Base-by-base conservation (phyloP, 2,888 invertebrate species). In the Lepidocyrtoides sp. region DNA sequence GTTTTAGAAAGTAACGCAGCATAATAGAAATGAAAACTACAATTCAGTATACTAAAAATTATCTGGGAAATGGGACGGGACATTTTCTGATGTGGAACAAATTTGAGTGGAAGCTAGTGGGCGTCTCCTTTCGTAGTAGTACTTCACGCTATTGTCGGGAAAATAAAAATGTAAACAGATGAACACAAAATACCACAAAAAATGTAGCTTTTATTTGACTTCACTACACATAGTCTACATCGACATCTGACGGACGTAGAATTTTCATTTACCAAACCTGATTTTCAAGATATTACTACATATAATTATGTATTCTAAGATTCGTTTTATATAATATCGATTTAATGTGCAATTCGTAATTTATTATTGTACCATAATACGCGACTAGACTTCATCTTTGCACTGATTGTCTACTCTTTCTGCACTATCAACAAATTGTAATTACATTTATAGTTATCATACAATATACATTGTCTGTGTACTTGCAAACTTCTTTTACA, bases 1-100 rank as follows among this genome's bases (percentile, higher is more conserved):
- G 10, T 87, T 91, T 10, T 29, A 91, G 84, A 91, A 77, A 83
- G 57, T 54, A 83, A 69, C 20, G 84, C 81, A 75, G 79, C 69
- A n/a, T 91, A 88, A 77, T 23, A 7, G 17, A 83, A 82, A 63
- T 23, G 23, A 23, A 10, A 88, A 41, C 75, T 72, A 32, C 14
- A 32, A 69, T 48, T 23, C 48, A 44, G 44, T 23, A 72, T 75
- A n/a, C 26, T 14, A 48, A 48, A 23, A 48, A 44, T 26, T 48
- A 48, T 10, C 26, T 23, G 12, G 23, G n/a, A 63, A 63, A 23
- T 14, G 63, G 63, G 8, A 63, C 3, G 23, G n/a, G 26, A 12
- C 10, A 48, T 75, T 75, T n/a, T 23, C 48, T 29, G 5, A 7
- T 26, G 75, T 75, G 75, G 75, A 75, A 14, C 75, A 75, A 75